Evolutionary conservation across 2,113 vertebrate genomes (phyloP), one percentile per base, ranked within the genome.

Genomic region (Tetraodon nigroviridis): DNA sequence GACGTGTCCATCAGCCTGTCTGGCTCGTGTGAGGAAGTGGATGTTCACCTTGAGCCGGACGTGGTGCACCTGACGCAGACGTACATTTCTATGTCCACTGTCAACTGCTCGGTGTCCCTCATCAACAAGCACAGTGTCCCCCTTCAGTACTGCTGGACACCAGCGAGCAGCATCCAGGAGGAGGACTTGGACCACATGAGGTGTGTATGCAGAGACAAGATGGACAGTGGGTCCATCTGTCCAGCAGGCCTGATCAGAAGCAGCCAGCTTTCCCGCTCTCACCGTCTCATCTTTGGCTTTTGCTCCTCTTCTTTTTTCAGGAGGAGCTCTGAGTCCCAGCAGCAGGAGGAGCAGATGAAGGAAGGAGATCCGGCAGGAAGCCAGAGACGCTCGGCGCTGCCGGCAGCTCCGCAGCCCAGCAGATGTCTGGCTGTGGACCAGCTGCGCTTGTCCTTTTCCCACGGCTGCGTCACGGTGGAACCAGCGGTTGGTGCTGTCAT

Each of bases 111-210:
- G 0, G 22, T 95, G 19, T 71, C 78, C 58, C 91, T 98, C 68
- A 61, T 84, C 71, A 96, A 95, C 62, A 79, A 13, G 18, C 93
- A 92, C 18, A 61, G 89, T 7, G 75, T 91, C 76, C 86, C 89
- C 42, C 88, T 93, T 3, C 86, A 76, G 57, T 96, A 92, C 87
- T 86, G 81, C 66, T 98, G 93, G 92, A 95, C 91, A 32, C 29
- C 54, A 32, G 90, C 85, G 82, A 82, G 82, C 57, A 88, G 78
- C 12, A 80, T 86, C 55, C 81, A 89, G 50, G 90, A 94, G 14
- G 91, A 95, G 57, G 84, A 92, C 16, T 48, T 52, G 48, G 76
- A 84, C 54, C 90, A 89, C 29, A 6, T 77, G 21, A 92, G 89
- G 92, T 95, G 60, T 32, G 3, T 17, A 19, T 55, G 49, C 13